These are phyloP conservation scores for Eumaeus atala DNA, from an alignment of 1,140 invertebrate species.

Conservation along the genomic window DNA sequence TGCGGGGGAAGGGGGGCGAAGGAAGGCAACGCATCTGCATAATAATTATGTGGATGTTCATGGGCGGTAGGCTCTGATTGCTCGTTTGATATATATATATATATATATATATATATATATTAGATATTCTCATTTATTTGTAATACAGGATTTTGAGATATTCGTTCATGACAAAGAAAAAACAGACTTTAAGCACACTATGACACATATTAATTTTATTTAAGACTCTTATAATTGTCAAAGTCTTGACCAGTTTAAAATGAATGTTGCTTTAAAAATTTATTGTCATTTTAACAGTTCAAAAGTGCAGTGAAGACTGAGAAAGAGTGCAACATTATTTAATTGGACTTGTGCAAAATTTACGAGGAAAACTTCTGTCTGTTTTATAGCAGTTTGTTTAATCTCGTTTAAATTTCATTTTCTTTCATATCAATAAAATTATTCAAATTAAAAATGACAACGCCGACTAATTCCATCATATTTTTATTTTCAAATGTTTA, in stretches of 20 bases:
- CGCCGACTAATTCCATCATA: conserved; percentile 29
- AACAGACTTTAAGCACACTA: not conserved
- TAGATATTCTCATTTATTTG: too few species aligned
- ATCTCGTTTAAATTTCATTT: not conserved
- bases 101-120: too few species aligned
- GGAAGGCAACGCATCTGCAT: too few species aligned
- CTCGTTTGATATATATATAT: too few species aligned
- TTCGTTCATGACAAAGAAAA: not conserved
- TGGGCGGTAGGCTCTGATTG: too few species aligned
- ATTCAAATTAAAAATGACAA: not conserved
- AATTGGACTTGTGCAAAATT: not conserved
- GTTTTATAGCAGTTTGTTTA: not conserved
- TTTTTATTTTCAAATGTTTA: conserved; percentile 24
- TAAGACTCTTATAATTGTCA: too few species aligned
- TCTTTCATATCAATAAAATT: not conserved
- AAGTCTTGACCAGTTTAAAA: not conserved
- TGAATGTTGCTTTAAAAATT: not conserved
- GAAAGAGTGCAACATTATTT: not conserved
- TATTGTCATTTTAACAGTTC: not conserved
- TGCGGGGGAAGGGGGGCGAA: too few species aligned
- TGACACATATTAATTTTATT: not conserved
- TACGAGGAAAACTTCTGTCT: not conserved
- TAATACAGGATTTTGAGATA: not conserved
- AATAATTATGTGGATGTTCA: too few species aligned
- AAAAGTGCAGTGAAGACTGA: not conserved